Base-by-base conservation (phyloP, 2,888 invertebrate genomes). In the Spatulosminthurus flaviceps region DNA sequence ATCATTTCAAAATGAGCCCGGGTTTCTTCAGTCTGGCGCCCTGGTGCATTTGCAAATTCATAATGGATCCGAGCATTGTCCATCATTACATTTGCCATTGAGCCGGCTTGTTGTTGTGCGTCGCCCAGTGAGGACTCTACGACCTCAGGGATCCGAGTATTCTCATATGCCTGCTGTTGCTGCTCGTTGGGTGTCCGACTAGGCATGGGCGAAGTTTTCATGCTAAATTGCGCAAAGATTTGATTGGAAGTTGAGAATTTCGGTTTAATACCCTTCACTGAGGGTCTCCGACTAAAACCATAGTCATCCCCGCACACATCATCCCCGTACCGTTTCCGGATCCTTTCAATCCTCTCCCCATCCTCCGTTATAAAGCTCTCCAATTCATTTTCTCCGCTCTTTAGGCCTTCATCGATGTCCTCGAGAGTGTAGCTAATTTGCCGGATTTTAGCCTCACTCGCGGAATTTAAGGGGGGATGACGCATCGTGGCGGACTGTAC, bases 211-310 rank as follows among this genome's bases (percentile, higher is more conserved):
- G 79, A 42, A 16, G 82, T 83, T 42, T 82, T 79, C 80, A 83
- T 81, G 13, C 84, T 84, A 73, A 84, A 85, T 72, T 83, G 84
- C 60, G 85, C 85, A 81, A 85, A 85, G 70, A 85, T 85, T 79
- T 85, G 85, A 82, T 84, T 93, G 5, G 92, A 92, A 0, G 94
- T 92, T 16, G 93, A 93, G 82, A 94, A 92, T 83, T 94, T 92
- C n/a, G 95, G 93, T 86, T 95, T 95, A 82, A 96, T 95, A 0
- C 95, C 95, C 0, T 95, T 91, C 0, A 96, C 95, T 0, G 94
- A 94, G 0, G 95, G 95, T n/a, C 95, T 90, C 51, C 94, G 91
- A 86, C 94, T 94, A 87, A 96, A 95, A 0, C 95, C 95, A 86
- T 95, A 95, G 87, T 95, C 95, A 85, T 95, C 95, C 84, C 95